phyloP scores from a whole-genome alignment of 1,140 invertebrate species.

The Heterodera carotae region DNA sequence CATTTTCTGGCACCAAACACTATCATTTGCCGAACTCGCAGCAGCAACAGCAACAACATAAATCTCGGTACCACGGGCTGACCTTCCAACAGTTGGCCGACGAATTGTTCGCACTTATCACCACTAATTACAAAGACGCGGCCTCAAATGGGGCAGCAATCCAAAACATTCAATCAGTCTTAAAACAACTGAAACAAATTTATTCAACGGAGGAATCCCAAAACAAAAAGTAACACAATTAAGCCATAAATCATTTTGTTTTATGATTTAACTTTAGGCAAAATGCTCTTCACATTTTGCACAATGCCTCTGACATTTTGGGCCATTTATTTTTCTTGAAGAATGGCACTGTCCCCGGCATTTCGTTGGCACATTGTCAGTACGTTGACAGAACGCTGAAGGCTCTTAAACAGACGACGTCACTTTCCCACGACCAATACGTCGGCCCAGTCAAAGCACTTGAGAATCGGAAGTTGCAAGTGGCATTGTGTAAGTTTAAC shows the following conservation, averaged over 20 bases:
- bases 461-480: constrained; percentile 19
- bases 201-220: background rate
- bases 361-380: background rate
- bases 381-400: constrained; percentile 3
- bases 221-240: background rate
- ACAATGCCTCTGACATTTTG: constrained; percentile 20
- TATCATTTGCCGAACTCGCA: background rate
- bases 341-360: background rate
- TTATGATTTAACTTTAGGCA: background rate
- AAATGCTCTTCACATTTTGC: constrained; percentile 3
- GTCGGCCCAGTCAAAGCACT: constrained; percentile 13
- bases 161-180: background rate
- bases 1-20: background rate
- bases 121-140: background rate
- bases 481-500: constrained; percentile 3
- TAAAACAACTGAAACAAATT: constrained; percentile 6
- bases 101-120: constrained; percentile 4
- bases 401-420: constrained; percentile 13
- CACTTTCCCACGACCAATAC: constrained; percentile 29
- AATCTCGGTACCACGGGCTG: background rate
- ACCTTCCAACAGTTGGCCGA: background rate
- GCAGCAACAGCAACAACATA: background rate
- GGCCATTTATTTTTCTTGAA: constrained; percentile 21
- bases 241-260: background rate
- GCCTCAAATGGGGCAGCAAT: background rate